Evolutionary conservation across 2,113 vertebrate genomes (phyloP).

Genomic region (Hirundichthys speculiger): DNA sequence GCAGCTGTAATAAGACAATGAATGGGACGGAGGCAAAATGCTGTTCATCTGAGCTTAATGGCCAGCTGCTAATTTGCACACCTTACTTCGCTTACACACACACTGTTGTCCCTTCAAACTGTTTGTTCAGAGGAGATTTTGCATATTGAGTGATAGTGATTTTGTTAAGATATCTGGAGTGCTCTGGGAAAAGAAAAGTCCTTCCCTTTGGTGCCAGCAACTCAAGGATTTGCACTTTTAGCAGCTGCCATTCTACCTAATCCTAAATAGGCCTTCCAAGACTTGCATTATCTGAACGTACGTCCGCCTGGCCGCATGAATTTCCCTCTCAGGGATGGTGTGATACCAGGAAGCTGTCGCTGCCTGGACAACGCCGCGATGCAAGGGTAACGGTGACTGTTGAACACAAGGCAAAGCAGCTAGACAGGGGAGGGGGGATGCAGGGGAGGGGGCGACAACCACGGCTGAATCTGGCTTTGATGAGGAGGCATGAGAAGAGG

Average conservation of each 20-base stretch:
- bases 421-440: conserved; percentile 34
- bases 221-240: conserved; percentile 44
- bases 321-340: conserved; percentile 48
- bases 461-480: conserved; percentile 75
- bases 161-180: conserved; percentile 8
- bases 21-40: neutral
- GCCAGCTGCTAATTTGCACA: neutral
- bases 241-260: conserved; percentile 52
- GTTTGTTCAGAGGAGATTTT: neutral
- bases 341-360: conserved; percentile 56
- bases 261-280: conserved; percentile 54
- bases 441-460: conserved; percentile 56
- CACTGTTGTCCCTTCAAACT: too few relatives aligned
- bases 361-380: conserved; percentile 53
- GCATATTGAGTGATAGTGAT: neutral
- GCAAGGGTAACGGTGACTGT: conserved; percentile 45
- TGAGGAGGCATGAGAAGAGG: conserved; percentile 69
- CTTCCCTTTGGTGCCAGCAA: conserved; percentile 16
- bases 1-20: neutral
- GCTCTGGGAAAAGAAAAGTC: conserved; percentile 12
- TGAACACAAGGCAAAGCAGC: conserved; percentile 61
- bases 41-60: neutral
- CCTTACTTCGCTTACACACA: neutral
- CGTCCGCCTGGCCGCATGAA: conserved; percentile 33
- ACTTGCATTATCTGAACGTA: conserved; percentile 46